Evolutionary conservation across 2,888 invertebrate species (phyloP).

Genomic region (Ecdyonurus torrentis): DNA sequence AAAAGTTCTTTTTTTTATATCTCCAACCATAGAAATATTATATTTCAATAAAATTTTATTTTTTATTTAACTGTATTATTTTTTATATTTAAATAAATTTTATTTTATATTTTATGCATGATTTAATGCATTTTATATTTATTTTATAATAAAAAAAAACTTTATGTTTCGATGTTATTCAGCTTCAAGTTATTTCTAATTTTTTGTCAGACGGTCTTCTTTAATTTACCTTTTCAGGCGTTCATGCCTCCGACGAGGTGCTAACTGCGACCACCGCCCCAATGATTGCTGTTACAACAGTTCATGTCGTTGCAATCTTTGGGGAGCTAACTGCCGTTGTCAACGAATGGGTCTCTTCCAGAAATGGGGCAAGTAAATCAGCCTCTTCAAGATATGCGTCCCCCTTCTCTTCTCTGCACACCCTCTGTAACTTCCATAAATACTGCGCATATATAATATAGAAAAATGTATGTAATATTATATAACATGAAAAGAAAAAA

Average conservation of each 20-base stretch:
- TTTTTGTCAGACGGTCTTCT: slow-evolving; percentile 50
- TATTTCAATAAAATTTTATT: neutral
- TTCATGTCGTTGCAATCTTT: slow-evolving; percentile 73
- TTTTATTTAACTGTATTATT: neutral
- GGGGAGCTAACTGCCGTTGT: slow-evolving; percentile 78
- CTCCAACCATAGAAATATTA: neutral
- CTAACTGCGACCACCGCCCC: slow-evolving; percentile 69
- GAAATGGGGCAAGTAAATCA: slow-evolving; percentile 49
- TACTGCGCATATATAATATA: too few species aligned
- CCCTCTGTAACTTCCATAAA: too few species aligned
- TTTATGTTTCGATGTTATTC: too few species aligned
- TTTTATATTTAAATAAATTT: neutral
- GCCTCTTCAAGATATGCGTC: slow-evolving; percentile 1
- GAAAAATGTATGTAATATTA: too few species aligned
- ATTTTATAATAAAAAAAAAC: too few species aligned
- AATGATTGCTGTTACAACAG: slow-evolving; percentile 75
- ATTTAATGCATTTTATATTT: slow-evolving; percentile 22
- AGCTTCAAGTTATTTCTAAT: slow-evolving; percentile 13
- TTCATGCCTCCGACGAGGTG: slow-evolving; percentile 62
- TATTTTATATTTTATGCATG: slow-evolving; percentile 33
- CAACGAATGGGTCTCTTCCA: slow-evolving; percentile 79
- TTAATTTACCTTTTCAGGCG: slow-evolving; percentile 74
- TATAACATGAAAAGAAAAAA: too few species aligned
- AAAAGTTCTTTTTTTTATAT: too few species aligned
- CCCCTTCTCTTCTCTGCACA: slow-evolving; percentile 4